Percentiles rank a stretch among this genome's conserved stretches.
Evolutionary conservation across 2,113 vertebrate genomes (phyloP).

Genomic region (Daboia siamensis): DNA sequence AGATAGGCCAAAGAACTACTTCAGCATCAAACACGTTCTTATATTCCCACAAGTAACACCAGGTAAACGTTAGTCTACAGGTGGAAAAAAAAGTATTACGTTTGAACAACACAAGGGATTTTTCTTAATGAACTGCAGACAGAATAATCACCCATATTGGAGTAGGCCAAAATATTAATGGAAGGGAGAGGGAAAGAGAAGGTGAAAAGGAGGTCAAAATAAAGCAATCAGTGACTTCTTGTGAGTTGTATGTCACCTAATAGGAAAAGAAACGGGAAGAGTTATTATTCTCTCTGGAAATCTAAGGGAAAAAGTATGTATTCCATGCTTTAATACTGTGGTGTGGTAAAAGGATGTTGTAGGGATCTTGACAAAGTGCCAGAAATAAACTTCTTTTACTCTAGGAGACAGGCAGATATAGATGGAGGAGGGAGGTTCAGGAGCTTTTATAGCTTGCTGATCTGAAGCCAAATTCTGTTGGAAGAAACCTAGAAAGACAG

Average conservation of each 20-base stretch:
- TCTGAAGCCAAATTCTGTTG: slow-evolving; percentile 65
- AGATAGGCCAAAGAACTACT: slow-evolving; percentile 28
- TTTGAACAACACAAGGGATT: slow-evolving; percentile 56
- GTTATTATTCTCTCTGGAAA: slow-evolving; percentile 69
- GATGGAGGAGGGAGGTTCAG: slow-evolving; percentile 69
- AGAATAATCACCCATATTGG: slow-evolving; percentile 66
- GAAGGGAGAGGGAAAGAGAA: slow-evolving; percentile 18
- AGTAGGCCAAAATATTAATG: slow-evolving; percentile 42
- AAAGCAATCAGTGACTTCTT: slow-evolving; percentile 62
- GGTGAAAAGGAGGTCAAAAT: slow-evolving; percentile 66
- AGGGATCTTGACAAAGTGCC: slow-evolving; percentile 70
- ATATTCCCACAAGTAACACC: slow-evolving; percentile 16
- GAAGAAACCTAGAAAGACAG: slow-evolving; percentile 71
- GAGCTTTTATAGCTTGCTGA: slow-evolving; percentile 67
- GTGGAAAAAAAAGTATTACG: slow-evolving; percentile 51
- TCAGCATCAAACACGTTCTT: neutral
- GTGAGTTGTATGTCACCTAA: slow-evolving; percentile 64
- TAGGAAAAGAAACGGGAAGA: slow-evolving; percentile 48
- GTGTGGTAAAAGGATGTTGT: slow-evolving; percentile 70
- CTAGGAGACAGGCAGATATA: slow-evolving; percentile 74
- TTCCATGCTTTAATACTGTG: slow-evolving; percentile 64
- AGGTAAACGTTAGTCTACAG: slow-evolving; percentile 48
- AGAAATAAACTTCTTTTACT: slow-evolving; percentile 71
- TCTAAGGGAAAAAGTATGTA: slow-evolving; percentile 66
- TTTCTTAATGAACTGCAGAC: slow-evolving; percentile 44